These are phyloP conservation scores for Chaunax sp. DNA, from an alignment of 2,797 vertebrate genomes.

Conservation along the genomic window DNA sequence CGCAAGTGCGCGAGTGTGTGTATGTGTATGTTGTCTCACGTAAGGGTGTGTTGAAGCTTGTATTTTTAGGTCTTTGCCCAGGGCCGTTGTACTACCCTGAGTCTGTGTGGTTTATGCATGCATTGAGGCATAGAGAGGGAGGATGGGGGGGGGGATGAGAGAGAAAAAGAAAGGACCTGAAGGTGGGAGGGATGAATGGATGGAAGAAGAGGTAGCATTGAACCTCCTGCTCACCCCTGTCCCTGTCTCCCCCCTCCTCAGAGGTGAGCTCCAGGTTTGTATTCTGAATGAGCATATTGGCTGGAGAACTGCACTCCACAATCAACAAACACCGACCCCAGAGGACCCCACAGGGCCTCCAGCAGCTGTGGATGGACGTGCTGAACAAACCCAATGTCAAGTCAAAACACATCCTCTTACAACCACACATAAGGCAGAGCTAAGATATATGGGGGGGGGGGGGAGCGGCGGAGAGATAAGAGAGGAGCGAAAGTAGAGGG, in stretches of 20 bases:
- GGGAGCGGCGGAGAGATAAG: not conserved
- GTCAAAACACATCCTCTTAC: slow-evolving; percentile 68
- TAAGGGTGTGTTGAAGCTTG: slow-evolving; percentile 57
- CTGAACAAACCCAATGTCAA: slow-evolving; percentile 71
- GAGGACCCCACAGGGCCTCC: slow-evolving; percentile 63
- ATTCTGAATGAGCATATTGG: slow-evolving; percentile 64
- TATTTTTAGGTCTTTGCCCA: slow-evolving; percentile 75
- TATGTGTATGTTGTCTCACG: slow-evolving; percentile 21
- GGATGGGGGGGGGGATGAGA: not conserved
- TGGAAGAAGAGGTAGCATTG: slow-evolving; percentile 29
- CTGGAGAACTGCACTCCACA: slow-evolving; percentile 57
- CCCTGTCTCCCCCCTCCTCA: slow-evolving; percentile 3
- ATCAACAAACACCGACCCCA: slow-evolving; percentile 59
- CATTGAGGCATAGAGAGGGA: slow-evolving; percentile 56
- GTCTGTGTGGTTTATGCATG: slow-evolving; percentile 66
- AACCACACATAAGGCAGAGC: slow-evolving; percentile 53
- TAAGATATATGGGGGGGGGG: slow-evolving; percentile 4
- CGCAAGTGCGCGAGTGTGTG: not conserved
- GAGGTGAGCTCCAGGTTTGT: slow-evolving; percentile 66
- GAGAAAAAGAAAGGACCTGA: slow-evolving; percentile 11
- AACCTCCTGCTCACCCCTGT: slow-evolving; percentile 7
- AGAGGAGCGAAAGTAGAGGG: not conserved
- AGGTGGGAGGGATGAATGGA: slow-evolving; percentile 33
- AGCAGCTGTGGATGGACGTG: slow-evolving; percentile 68
- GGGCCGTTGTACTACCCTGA: slow-evolving; percentile 69